A percentile compares a stretch with the other conserved stretches of the same genome.
phyloP scores from a whole-genome alignment of 1,140 invertebrate species.

The Atta colombica region DNA sequence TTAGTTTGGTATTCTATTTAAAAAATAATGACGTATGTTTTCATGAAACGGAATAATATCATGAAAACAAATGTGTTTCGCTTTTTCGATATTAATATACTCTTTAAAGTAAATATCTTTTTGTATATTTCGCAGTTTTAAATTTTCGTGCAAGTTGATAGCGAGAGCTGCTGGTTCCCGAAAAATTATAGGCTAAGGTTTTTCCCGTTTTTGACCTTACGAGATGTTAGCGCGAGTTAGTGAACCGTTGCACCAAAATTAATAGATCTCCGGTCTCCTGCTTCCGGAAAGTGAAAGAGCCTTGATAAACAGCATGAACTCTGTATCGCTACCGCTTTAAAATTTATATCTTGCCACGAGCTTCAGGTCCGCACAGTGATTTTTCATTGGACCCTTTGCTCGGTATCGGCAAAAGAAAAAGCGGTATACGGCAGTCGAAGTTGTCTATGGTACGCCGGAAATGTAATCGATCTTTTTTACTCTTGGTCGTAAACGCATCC shows the following conservation, averaged over 20 bases:
- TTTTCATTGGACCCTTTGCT: conserved; percentile 76
- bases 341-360: conserved; percentile 78
- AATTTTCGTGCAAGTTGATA: not conserved
- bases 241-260: conserved; percentile 76
- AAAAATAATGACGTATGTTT: conserved; percentile 12
- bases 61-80: not conserved
- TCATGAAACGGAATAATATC: not conserved
- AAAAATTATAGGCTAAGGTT: conserved; percentile 36
- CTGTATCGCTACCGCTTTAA: conserved; percentile 72
- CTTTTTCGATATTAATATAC: not conserved
- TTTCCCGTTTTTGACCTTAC: conserved; percentile 54
- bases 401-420: conserved; percentile 49
- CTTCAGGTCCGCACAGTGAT: conserved; percentile 71
- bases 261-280: conserved; percentile 73
- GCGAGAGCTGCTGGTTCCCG: not conserved
- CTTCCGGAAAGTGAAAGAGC: conserved; percentile 69
- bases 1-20: not conserved
- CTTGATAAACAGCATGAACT: conserved; percentile 78
- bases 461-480: conserved; percentile 36
- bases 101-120: not conserved
- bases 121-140: not conserved
- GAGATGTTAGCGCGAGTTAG: conserved; percentile 71
- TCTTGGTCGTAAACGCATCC: conserved; percentile 50
- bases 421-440: conserved; percentile 45
- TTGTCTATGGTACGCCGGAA: conserved; percentile 18